Evolutionary conservation across 1,140 invertebrate species (phyloP).

Genomic region (Drosophila sproati): DNA sequence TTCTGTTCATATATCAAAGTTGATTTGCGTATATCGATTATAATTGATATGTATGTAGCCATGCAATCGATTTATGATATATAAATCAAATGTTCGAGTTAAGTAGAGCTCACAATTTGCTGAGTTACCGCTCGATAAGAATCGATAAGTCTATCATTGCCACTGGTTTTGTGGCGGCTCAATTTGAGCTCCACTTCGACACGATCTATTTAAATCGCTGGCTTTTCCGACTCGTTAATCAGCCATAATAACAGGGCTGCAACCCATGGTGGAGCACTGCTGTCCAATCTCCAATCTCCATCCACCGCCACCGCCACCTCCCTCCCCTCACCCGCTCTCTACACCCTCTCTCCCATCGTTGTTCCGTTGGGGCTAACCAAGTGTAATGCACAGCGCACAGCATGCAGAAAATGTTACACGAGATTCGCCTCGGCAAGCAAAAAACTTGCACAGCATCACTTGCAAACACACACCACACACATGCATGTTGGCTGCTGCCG

Average conservation of each 20-base stretch:
- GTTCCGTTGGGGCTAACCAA: conserved; percentile 17
- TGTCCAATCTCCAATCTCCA: conserved; percentile 2
- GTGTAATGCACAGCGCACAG: conserved; percentile 55
- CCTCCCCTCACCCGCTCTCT: neutral
- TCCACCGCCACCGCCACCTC: neutral
- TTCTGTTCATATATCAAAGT: no score
- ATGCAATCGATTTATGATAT: no score
- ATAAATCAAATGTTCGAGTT: no score
- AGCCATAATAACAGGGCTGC: conserved; percentile 23
- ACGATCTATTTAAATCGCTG: conserved; percentile 32
- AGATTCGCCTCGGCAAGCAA: conserved; percentile 13
- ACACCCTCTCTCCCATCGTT: neutral
- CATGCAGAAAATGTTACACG: conserved; percentile 57
- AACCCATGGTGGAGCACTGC: neutral
- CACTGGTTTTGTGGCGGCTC: neutral
- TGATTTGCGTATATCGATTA: no score
- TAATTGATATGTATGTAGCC: no score
- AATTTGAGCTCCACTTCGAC: conserved; percentile 12
- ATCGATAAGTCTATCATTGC: conserved; percentile 39
- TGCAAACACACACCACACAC: conserved; percentile 12
- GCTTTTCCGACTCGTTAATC: conserved; percentile 37
- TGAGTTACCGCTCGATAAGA: conserved; percentile 11
- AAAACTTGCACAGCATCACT: conserved; percentile 21
- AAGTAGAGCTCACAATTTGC: neutral
- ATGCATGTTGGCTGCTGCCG: conserved; percentile 3